Evolutionary conservation across 2,888 invertebrate genomes (phyloP).

Genomic region (Agriopis leucophaearia): DNA sequence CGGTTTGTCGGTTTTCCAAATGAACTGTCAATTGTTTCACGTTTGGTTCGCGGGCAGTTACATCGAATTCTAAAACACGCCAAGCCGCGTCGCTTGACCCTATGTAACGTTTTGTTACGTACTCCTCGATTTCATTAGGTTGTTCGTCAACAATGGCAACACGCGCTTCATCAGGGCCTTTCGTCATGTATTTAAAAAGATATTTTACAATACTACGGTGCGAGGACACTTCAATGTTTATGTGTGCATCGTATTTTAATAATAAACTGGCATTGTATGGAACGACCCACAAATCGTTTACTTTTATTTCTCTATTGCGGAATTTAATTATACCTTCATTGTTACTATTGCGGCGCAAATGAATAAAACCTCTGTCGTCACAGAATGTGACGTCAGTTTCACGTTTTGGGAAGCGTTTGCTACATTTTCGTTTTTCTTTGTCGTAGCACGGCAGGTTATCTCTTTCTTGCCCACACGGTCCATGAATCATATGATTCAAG

Average conservation of each 20-base stretch:
- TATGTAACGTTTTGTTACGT: slow-evolving; percentile 18
- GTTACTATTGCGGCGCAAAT: slow-evolving; percentile 13
- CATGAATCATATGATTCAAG: slow-evolving; percentile 6
- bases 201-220: not conserved
- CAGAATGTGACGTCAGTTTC: slow-evolving; percentile 8
- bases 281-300: not conserved
- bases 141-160: not conserved
- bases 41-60: slow-evolving; percentile 23
- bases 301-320: not conserved
- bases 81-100: slow-evolving; percentile 24
- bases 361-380: slow-evolving; percentile 1
- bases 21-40: slow-evolving; percentile 8
- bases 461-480: slow-evolving; percentile 10
- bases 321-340: slow-evolving; percentile 7
- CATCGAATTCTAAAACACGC: slow-evolving; percentile 20
- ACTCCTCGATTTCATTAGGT: not conserved
- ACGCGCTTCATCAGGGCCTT: slow-evolving; percentile 17
- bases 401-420: slow-evolving; percentile 19
- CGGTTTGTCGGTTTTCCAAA: not conserved
- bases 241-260: not conserved
- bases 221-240: slow-evolving; percentile 17
- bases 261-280: not conserved
- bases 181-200: slow-evolving; percentile 16
- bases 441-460: slow-evolving; percentile 14
- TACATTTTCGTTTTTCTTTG: slow-evolving; percentile 9